Conservation (phyloP, 2,888 invertebrate species). For the Drosophila paramelanica region DNA sequence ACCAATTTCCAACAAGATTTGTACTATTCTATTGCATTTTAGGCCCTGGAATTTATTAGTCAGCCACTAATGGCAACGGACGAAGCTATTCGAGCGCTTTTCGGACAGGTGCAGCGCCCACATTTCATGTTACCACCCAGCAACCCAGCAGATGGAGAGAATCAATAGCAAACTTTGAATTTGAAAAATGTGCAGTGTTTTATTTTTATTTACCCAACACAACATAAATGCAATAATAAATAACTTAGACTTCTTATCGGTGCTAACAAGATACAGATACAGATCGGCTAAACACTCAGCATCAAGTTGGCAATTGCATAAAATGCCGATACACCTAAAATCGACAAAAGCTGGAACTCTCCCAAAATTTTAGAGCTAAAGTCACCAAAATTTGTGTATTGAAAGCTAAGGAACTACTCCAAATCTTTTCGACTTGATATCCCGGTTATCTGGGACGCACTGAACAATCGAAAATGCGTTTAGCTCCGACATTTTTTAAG, state of each 20-base stretch:
- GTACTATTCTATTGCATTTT: not conserved
- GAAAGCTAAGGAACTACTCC: too few relatives aligned
- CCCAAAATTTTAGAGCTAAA: too few relatives aligned
- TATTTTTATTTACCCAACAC: not conserved
- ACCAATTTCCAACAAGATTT: too few relatives aligned
- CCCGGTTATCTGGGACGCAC: too few relatives aligned
- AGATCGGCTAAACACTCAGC: constrained; percentile 87
- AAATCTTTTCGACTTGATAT: too few relatives aligned
- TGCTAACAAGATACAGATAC: constrained; percentile 87
- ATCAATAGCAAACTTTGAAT: constrained; percentile 18
- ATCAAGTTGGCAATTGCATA: too few relatives aligned
- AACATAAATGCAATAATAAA: constrained; percentile 21
- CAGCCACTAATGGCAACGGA: constrained; percentile 84
- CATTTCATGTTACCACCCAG: constrained; percentile 44
- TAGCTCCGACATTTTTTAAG: too few relatives aligned
- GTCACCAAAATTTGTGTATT: too few relatives aligned
- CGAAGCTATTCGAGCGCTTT: constrained; percentile 84
- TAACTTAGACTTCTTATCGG: constrained; percentile 46
- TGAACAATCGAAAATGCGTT: too few relatives aligned
- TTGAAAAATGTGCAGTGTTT: constrained; percentile 10
- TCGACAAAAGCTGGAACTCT: too few relatives aligned
- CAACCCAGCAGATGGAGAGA: constrained; percentile 8
- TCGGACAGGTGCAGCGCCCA: constrained; percentile 82
- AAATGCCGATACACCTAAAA: too few relatives aligned
- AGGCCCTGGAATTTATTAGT: constrained; percentile 82